A percentile compares a stretch with the other conserved stretches of the same genome.
Conservation (phyloP, 1,140 invertebrate species). For the Aphaenogaster ashmeadi region DNA sequence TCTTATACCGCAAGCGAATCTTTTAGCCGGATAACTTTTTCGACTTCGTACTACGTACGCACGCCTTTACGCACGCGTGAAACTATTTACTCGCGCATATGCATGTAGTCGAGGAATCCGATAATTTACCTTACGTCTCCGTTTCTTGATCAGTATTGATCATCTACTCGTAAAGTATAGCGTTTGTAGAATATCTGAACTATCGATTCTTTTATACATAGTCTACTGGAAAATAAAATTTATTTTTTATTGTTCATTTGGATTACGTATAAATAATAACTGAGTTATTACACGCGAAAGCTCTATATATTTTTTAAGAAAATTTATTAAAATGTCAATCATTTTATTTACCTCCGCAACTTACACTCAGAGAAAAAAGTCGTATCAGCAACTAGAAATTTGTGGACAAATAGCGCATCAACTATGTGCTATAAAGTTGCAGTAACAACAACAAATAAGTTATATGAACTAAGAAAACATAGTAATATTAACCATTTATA, state of each 20-base stretch:
- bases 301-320: neutral
- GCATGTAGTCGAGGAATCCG: neutral
- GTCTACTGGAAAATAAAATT: neutral
- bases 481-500: no score
- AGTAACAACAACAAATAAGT: no score
- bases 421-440: no score
- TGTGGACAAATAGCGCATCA: no score
- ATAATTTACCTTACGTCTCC: neutral
- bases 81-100: conserved; percentile 19
- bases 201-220: neutral
- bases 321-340: neutral
- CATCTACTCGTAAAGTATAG: neutral
- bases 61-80: neutral
- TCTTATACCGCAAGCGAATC: neutral
- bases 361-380: neutral
- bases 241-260: neutral
- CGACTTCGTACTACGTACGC: neutral
- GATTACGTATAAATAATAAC: neutral
- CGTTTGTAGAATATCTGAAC: neutral
- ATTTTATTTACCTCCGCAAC: neutral
- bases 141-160: neutral
- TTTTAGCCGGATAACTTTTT: neutral
- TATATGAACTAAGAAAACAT: no score
- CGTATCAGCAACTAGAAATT: no score
- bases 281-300: neutral